Conservation (phyloP, 2,113 vertebrate genomes). For the Amblyornis subalaris region DNA sequence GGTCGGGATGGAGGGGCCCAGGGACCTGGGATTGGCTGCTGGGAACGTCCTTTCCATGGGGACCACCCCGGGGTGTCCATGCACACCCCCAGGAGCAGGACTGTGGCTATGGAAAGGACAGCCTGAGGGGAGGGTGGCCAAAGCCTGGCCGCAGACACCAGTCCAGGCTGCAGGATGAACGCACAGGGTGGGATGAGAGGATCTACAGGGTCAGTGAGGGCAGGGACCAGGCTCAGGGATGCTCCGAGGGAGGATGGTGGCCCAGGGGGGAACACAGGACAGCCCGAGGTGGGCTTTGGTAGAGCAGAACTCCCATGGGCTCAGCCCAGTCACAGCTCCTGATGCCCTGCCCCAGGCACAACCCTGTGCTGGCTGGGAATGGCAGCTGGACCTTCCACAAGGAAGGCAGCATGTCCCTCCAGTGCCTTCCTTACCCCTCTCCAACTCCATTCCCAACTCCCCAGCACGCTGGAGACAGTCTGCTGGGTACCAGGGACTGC, state of each 20-base stretch:
- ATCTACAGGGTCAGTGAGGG: rapidly evolving
- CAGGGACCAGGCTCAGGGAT: not conserved
- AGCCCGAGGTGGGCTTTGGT: not conserved
- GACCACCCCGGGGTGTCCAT: not conserved
- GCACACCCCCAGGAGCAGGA: too few relatives aligned
- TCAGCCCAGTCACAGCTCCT: not conserved
- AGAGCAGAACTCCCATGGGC: rapidly evolving
- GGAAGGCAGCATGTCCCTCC: not conserved
- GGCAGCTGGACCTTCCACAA: not conserved
- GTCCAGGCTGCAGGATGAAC: not conserved
- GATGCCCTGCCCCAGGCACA: not conserved
- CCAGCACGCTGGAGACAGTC: not conserved
- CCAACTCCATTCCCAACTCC: not conserved
- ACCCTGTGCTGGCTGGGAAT: not conserved
- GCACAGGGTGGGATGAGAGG: rapidly evolving
- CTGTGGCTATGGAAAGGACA: not conserved
- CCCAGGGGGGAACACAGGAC: not conserved
- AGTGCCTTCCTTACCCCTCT: not conserved
- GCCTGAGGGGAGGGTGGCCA: not conserved
- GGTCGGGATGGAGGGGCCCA: rapidly evolving
- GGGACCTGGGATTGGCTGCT: rapidly evolving
- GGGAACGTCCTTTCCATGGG: not conserved
- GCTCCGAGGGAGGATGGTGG: not conserved
- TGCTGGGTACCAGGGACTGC: not conserved
- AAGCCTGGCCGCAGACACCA: not conserved